Evolutionary conservation across 2,797 vertebrate species (phyloP), one percentile per base, ranked within the genome.

Genomic region (Hippoglossus hippoglossus): DNA sequence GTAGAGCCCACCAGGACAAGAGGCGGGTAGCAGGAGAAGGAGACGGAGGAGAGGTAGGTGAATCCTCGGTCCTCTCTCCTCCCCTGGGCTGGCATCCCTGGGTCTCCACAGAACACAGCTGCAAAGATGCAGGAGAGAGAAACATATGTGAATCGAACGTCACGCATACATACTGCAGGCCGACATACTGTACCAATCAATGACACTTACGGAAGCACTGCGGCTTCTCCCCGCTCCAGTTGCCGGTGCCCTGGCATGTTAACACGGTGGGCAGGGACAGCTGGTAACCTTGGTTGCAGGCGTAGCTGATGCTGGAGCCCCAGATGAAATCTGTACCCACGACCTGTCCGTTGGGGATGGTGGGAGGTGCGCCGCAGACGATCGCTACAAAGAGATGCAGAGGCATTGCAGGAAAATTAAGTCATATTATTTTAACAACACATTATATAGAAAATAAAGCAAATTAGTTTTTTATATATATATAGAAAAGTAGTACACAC

Each of bases 71-170:
- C 98, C 79, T 99, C 98, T 71, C 98, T 90, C 68, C 92, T 93
- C 44, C 97, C 97, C 25, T 95, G 95, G 0, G 96, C 94, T 0
- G 98, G 98, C 10, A 96, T 92, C 0, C 98, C 98, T 0, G 98
- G 98, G 66, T 99, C 98, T 5, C 98, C 98, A 0, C 98, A 99
- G 93, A 99, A 99, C 72, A 99, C 97, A 12, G 98, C 98, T 99
- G 70, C 15, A 79, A 44, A 65, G 31, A 77, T 19, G 13, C 59
- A 59, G 50, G 15, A 25, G 18, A 7, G 57, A 9, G 2, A 39
- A 26, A 49, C 47, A 39, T n/a, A 50, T 13, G 10, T 69, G 11
- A 70, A 13, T n/a, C 6, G 28, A 15, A 58, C 34, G 52, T 60
- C 61, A 54, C 19, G 64, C 53, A 66, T 31, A 3, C 2, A 66